Evolutionary conservation across 2,113 vertebrate genomes (phyloP).

Genomic region (Puma concolor): DNA sequence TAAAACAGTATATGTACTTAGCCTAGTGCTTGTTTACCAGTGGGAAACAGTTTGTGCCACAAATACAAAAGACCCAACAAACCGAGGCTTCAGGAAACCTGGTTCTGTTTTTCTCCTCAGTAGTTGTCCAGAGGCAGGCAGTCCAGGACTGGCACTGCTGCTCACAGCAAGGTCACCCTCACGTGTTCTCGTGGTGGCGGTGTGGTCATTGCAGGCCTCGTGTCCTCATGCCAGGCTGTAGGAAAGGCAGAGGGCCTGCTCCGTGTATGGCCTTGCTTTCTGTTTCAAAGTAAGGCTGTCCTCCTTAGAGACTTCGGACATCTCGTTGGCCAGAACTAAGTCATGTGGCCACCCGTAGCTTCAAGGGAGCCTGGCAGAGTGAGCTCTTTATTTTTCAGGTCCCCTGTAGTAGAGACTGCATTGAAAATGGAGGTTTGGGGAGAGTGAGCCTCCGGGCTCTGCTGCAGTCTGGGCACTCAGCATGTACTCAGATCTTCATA

Average conservation of each 20-base stretch:
- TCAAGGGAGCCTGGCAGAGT: neutral
- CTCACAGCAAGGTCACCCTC: neutral
- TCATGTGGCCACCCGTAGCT: neutral
- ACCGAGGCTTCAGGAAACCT: neutral
- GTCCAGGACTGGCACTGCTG: neutral
- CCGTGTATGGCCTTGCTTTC: neutral
- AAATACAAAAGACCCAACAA: conserved; percentile 30
- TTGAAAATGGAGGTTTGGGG: neutral
- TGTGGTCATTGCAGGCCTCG: neutral
- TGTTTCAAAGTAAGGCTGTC: neutral
- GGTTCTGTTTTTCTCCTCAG: neutral
- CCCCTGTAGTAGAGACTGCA: neutral
- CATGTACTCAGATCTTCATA: neutral
- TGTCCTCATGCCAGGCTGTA: neutral
- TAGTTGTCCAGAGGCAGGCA: neutral
- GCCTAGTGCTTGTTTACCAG: neutral
- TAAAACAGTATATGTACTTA: neutral
- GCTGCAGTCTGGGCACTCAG: neutral
- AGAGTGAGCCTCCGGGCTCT: neutral
- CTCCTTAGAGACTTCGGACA: neutral
- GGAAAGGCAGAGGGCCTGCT: neutral
- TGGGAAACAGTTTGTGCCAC: neutral
- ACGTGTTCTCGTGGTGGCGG: neutral
- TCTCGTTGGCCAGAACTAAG: neutral
- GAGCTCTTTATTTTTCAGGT: neutral